phyloP scores from a whole-genome alignment of 2,113 vertebrate species.

The Urocitellus parryii region DNA sequence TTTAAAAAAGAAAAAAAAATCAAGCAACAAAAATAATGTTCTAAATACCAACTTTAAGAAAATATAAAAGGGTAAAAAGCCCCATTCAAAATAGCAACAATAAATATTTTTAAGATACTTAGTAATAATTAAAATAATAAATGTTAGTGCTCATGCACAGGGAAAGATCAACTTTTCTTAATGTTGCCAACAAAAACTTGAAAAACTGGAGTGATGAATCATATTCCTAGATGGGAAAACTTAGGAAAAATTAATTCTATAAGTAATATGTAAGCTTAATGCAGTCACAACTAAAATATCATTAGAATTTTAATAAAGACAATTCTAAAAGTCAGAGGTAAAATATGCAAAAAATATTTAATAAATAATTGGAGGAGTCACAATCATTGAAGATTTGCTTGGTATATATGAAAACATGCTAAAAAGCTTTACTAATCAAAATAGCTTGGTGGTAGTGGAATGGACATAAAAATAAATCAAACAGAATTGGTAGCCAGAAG shows the following conservation, averaged over 20 bases:
- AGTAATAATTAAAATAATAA: slow-evolving; percentile 24
- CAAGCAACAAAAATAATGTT: background rate
- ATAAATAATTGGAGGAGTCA: background rate
- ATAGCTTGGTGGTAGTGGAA: background rate
- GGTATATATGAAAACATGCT: background rate
- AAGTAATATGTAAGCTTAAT: background rate
- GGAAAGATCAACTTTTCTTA: background rate
- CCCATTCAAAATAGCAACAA: background rate
- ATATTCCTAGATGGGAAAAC: background rate
- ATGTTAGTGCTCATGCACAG: background rate
- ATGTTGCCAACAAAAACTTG: background rate
- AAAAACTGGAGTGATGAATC: background rate
- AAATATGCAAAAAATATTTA: background rate
- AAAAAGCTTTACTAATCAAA: background rate
- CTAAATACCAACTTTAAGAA: background rate
- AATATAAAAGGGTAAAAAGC: background rate
- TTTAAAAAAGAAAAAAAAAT: too few relatives aligned
- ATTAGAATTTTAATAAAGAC: slow-evolving; percentile 11
- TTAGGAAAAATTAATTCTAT: slow-evolving; percentile 27
- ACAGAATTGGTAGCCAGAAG: background rate
- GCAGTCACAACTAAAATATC: background rate
- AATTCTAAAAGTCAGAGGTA: slow-evolving; percentile 25
- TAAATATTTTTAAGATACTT: background rate
- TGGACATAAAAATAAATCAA: background rate
- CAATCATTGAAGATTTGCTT: background rate